phyloP scores from a whole-genome alignment of 2,888 invertebrate genomes.

The Taphrorychus bicolor region DNA sequence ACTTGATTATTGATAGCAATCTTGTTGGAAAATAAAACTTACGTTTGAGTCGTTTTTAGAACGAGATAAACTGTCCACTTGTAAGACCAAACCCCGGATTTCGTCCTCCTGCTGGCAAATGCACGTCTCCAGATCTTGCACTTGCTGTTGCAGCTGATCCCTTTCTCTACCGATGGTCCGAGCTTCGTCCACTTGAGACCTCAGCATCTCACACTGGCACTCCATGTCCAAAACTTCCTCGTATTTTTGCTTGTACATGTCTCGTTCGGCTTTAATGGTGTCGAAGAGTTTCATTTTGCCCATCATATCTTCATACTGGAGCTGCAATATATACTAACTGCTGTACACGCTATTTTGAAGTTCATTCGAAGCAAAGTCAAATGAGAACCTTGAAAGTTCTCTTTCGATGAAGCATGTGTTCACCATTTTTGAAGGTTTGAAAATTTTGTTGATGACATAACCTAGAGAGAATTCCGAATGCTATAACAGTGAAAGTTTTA shows the following conservation, averaged over 20 bases:
- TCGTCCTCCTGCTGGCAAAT: conserved; percentile 66
- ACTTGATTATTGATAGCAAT: not conserved
- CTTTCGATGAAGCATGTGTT: too few species aligned
- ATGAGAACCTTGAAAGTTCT: too few species aligned
- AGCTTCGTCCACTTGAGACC: conserved; percentile 50
- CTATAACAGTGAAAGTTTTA: too few species aligned
- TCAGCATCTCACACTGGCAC: conserved; percentile 49
- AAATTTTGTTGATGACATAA: too few species aligned
- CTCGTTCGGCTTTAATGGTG: conserved; percentile 52
- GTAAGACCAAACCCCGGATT: conserved; percentile 62
- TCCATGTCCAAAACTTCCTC: conserved; percentile 49
- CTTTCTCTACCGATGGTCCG: conserved; percentile 58
- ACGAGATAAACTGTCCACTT: conserved; percentile 61
- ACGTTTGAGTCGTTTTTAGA: conserved; percentile 49
- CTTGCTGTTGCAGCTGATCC: conserved; percentile 61
- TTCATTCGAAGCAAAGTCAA: too few species aligned
- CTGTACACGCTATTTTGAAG: too few species aligned
- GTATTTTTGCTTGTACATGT: conserved; percentile 53
- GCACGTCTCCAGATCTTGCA: conserved; percentile 64
- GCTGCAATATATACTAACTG: conserved; percentile 24
- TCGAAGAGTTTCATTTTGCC: conserved; percentile 50
- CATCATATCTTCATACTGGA: conserved; percentile 50
- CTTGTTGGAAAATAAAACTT: not conserved
- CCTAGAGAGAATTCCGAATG: too few species aligned
- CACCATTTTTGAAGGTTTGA: too few species aligned